phyloP scores from a whole-genome alignment of 2,888 invertebrate species.

The Lobophora halterata region DNA sequence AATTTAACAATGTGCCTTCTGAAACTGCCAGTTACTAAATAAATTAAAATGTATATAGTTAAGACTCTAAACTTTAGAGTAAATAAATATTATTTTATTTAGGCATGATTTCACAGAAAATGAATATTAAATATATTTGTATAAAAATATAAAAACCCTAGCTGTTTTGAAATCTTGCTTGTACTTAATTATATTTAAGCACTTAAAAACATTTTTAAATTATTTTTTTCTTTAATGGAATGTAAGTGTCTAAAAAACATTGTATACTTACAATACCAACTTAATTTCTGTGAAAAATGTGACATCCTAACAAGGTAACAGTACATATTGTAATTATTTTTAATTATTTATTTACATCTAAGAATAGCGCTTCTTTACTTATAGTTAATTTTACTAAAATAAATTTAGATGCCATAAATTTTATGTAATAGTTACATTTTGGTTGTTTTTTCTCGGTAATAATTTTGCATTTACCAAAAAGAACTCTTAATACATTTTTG shows the following conservation, averaged over 20 bases:
- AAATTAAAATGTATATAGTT: slow-evolving; percentile 62
- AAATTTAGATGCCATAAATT: slow-evolving; percentile 60
- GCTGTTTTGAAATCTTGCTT: slow-evolving; percentile 19
- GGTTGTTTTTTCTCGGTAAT: slow-evolving; percentile 70
- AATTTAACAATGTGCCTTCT: slow-evolving; percentile 59
- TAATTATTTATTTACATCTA: slow-evolving; percentile 57
- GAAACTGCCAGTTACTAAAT: slow-evolving; percentile 74
- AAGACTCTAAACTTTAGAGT: slow-evolving; percentile 36
- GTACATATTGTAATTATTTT: slow-evolving; percentile 52
- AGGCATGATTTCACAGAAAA: slow-evolving; percentile 58
- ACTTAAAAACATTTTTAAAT: slow-evolving; percentile 5
- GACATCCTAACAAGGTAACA: slow-evolving; percentile 33
- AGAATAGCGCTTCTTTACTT: slow-evolving; percentile 68
- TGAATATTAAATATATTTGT: slow-evolving; percentile 4
- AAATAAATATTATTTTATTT: slow-evolving; percentile 38
- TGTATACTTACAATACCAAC: no score
- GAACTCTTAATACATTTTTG: slow-evolving; percentile 60
- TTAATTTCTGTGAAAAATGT: slow-evolving; percentile 58
- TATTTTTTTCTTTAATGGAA: not conserved
- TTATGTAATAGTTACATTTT: slow-evolving; percentile 55
- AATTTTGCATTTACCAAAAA: slow-evolving; percentile 77
- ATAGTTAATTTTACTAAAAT: slow-evolving; percentile 54
- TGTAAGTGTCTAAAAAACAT: not conserved
- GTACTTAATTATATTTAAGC: slow-evolving; percentile 48
- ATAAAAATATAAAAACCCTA: slow-evolving; percentile 1